Conservation (phyloP, 2,797 vertebrate genomes). For the Triplophysa bombifrons region DNA sequence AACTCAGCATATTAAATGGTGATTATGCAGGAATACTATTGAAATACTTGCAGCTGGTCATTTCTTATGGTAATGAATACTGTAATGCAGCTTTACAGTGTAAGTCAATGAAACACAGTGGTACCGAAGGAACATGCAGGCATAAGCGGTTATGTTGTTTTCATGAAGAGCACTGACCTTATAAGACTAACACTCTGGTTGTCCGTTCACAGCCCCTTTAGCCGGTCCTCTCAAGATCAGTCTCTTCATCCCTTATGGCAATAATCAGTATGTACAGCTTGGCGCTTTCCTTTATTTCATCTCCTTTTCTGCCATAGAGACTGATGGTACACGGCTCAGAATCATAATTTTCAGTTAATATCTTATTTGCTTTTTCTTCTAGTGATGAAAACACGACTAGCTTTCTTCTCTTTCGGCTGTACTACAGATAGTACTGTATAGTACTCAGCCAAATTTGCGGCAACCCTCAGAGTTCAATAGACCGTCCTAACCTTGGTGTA, state of each 20-base stretch:
- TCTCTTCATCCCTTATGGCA: conserved; percentile 12
- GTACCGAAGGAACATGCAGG: not conserved
- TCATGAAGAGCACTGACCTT: conserved; percentile 5
- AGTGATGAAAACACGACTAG: not conserved
- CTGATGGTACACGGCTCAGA: not conserved
- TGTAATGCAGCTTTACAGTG: not conserved
- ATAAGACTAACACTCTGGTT: not conserved
- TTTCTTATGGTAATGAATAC: not conserved
- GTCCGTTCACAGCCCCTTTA: conserved; percentile 11
- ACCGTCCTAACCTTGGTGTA: conserved; percentile 22
- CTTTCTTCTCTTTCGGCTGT: conserved; percentile 5
- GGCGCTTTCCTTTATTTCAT: not conserved
- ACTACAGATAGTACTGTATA: not conserved
- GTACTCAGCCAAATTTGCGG: conserved; percentile 9
- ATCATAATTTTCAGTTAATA: not conserved
- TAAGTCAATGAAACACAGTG: not conserved
- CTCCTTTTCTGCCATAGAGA: not conserved
- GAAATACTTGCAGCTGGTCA: not conserved
- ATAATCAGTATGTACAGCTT: conserved; percentile 10
- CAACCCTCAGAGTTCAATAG: conserved; percentile 14
- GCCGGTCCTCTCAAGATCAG: conserved; percentile 40
- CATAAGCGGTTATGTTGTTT: conserved; percentile 8
- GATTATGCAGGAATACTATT: not conserved
- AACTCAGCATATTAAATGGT: too few species aligned
- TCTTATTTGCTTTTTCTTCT: conserved; percentile 1